These are phyloP conservation scores for Phaonia tiefii DNA, from an alignment of 2,888 invertebrate genomes.

Conservation along the genomic window DNA sequence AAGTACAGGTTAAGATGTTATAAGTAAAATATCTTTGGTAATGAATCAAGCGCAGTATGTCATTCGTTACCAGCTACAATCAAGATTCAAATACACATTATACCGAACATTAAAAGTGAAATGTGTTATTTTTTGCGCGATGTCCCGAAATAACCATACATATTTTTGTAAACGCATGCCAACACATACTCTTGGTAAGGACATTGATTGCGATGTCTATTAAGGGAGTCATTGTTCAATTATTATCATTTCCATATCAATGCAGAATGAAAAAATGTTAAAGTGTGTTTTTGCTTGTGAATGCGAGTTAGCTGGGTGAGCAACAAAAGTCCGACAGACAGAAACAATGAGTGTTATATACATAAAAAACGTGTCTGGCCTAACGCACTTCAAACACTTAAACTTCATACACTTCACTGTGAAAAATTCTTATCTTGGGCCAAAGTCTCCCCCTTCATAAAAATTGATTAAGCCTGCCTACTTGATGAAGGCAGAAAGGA, in stretches of 20 bases:
- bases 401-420: conserved; percentile 32
- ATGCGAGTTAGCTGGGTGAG: not conserved
- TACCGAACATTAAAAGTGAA: no score
- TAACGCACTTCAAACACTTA: conserved; percentile 32
- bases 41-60: no score
- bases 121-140: no score
- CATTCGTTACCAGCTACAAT: no score
- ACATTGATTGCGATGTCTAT: no score
- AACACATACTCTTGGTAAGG: no score
- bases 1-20: no score
- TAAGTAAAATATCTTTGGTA: no score
- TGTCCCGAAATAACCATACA: no score
- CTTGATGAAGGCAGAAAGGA: not conserved
- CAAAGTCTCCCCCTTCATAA: not conserved
- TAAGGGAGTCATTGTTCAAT: conserved; percentile 22
- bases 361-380: conserved; percentile 26
- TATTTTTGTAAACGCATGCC: no score
- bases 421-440: no score
- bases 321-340: not conserved
- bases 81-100: no score
- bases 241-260: conserved; percentile 31
- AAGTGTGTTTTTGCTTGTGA: conserved; percentile 20
- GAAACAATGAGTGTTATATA: conserved; percentile 4
- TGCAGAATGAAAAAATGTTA: conserved; percentile 11
- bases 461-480: not conserved